Evolutionary conservation across 2,888 invertebrate genomes (phyloP).

Genomic region (Trachelus iudaicus): DNA sequence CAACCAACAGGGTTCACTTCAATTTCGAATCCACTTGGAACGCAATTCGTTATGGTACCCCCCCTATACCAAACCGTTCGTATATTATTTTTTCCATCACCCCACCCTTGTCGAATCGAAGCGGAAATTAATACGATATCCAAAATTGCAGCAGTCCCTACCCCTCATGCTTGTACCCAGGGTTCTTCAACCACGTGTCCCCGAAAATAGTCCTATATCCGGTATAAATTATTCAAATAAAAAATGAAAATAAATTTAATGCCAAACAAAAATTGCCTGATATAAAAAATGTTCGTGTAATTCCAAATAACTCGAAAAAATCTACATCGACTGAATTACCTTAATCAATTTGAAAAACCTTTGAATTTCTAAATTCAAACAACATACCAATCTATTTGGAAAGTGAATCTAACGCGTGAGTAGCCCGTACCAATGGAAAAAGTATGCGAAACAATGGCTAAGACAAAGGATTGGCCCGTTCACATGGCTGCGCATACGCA

Average conservation of each 20-base stretch:
- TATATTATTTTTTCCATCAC: conserved; percentile 45
- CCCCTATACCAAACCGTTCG: conserved; percentile 38
- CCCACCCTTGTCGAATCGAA: conserved; percentile 48
- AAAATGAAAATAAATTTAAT: background rate
- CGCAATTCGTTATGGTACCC: conserved; percentile 39
- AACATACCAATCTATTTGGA: background rate
- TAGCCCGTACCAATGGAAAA: background rate
- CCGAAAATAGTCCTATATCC: background rate
- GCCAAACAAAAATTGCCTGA: too few relatives aligned
- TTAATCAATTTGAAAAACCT: background rate
- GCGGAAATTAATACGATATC: conserved; percentile 53
- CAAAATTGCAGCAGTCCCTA: conserved; percentile 18
- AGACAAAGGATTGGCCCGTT: conserved; percentile 1
- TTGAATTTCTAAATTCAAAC: background rate
- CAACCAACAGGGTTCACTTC: background rate
- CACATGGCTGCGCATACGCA: conserved; percentile 29
- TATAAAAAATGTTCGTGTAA: background rate
- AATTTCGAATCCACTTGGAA: conserved; percentile 2
- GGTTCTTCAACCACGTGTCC: background rate
- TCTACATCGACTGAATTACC: background rate
- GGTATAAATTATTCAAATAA: background rate
- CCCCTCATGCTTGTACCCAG: background rate
- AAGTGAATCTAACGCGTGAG: background rate
- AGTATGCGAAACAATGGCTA: background rate
- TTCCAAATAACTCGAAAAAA: background rate